Evolutionary conservation across 2,888 invertebrate species (phyloP), one percentile per base, ranked within the genome.

Genomic region (Stramonita haemastoma): DNA sequence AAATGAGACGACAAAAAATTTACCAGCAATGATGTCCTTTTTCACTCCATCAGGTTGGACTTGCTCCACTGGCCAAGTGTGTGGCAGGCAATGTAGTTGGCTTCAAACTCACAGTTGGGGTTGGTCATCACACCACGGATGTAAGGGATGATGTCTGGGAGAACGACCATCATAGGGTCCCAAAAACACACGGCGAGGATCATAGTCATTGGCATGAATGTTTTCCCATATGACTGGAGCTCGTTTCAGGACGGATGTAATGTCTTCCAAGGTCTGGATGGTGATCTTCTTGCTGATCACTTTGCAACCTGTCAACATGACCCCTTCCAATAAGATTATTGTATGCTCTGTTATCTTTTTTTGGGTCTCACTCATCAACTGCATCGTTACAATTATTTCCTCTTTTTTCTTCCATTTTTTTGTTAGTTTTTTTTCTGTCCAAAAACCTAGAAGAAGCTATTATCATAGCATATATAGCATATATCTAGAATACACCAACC

Each of bases 201-300:
- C 99, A 95, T 99, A 99, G 96, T 99, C 99, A 95, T 99, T 99
- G 0, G 99, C 99, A 96, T 99, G 99, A 73, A 99, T 96, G 96
- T 99, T 99, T 96, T 99, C 99, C 99, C 99, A 99, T 92, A 99
- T 99, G 46, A 99, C 98, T 0, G 99, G 99, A 5, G 98, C 98
- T 17, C 99, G 97, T 70, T 98, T 97, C 89, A 99, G 90, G 83
- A 98, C 98, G 94, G 98, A 98, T 0, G 98, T 98, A 86, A 99
- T 98, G 96, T 99, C 98, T 94, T 98, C 98, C 87, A 99, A 98
- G 22, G 98, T 98, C 93, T 98, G 98, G 8, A 98, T 97, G 0
- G 98, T 98, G 89, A 99, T 96, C 91, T 94, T 97, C 96, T 99
- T 98, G 0, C 99, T 98, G 95, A 99, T 98, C 36, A 99, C 99